phyloP scores from a whole-genome alignment of 2,797 vertebrate species.

The Phyllotis vaccarum region DNA sequence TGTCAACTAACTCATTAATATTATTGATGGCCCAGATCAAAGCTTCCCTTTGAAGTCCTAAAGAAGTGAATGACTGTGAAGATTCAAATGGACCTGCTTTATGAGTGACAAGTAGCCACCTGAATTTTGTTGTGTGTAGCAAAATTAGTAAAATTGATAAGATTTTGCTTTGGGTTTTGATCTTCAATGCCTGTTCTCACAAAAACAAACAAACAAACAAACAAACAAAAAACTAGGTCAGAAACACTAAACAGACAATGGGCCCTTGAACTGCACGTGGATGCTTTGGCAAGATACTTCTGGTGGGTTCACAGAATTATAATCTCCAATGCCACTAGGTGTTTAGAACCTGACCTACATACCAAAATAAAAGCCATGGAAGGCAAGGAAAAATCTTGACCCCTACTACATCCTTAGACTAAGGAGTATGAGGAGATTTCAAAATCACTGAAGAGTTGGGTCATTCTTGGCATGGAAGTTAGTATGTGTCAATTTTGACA shows the following conservation, averaged over 20 bases:
- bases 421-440: not conserved
- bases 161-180: not conserved
- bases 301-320: not conserved
- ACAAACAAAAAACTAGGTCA: too few relatives aligned
- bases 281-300: too few relatives aligned
- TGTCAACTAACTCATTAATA: not conserved
- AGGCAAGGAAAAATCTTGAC: not conserved
- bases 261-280: not conserved
- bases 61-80: not conserved
- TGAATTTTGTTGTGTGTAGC: not conserved
- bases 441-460: not conserved
- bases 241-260: not conserved
- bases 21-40: not conserved
- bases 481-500: not conserved
- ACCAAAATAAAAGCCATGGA: not conserved
- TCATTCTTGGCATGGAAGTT: not conserved
- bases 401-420: not conserved
- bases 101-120: not conserved
- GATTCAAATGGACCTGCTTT: not conserved
- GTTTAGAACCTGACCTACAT: not conserved
- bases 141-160: not conserved
- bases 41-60: not conserved
- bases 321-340: not conserved
- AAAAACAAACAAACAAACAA: too few relatives aligned
- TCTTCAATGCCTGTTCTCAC: not conserved